These are phyloP conservation scores for Eumaeus atala DNA, from an alignment of 1,140 invertebrate genomes.

Conservation along the genomic window DNA sequence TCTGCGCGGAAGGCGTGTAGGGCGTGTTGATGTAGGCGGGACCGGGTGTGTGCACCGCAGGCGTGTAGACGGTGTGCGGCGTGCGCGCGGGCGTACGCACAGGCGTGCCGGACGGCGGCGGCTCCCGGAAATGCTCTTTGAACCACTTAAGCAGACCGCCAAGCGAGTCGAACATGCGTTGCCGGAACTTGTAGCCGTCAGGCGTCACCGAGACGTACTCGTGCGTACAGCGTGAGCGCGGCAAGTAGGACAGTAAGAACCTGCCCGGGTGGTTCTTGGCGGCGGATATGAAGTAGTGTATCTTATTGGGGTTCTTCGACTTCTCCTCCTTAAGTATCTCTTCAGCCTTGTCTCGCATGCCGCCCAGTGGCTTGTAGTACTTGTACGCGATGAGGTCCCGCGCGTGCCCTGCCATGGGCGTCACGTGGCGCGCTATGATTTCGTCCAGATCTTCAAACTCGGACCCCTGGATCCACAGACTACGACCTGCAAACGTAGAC, in stretches of 20 bases:
- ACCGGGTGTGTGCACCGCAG: slow-evolving; percentile 59
- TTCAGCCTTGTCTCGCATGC: slow-evolving; percentile 89
- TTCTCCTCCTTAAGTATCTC: slow-evolving; percentile 91
- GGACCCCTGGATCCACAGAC: slow-evolving; percentile 90
- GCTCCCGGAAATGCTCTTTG: slow-evolving; percentile 97
- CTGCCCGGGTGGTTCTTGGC: slow-evolving; percentile 94
- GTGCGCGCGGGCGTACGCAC: slow-evolving; percentile 69
- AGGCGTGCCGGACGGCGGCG: slow-evolving; percentile 86
- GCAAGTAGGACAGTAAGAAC: slow-evolving; percentile 95
- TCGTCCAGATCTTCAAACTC: slow-evolving; percentile 99
- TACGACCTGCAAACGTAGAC: slow-evolving; percentile 58
- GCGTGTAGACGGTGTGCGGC: slow-evolving; percentile 75
- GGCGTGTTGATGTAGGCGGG: slow-evolving; percentile 75
- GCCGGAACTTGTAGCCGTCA: slow-evolving; percentile 93
- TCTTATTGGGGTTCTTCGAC: slow-evolving; percentile 88
- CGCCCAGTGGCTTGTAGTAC: slow-evolving; percentile 86
- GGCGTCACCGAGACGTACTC: slow-evolving; percentile 94
- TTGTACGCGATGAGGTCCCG: slow-evolving; percentile 94
- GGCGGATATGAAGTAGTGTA: slow-evolving; percentile 93
- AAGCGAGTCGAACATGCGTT: slow-evolving; percentile 90
- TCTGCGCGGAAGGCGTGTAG: slow-evolving; percentile 92
- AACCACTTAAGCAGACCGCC: slow-evolving; percentile 95
- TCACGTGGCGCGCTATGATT: slow-evolving; percentile 97
- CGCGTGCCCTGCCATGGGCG: slow-evolving; percentile 95
- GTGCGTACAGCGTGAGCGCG: slow-evolving; percentile 86